Evolutionary conservation across 2,113 vertebrate genomes (phyloP).

Genomic region (Gavia stellata): DNA sequence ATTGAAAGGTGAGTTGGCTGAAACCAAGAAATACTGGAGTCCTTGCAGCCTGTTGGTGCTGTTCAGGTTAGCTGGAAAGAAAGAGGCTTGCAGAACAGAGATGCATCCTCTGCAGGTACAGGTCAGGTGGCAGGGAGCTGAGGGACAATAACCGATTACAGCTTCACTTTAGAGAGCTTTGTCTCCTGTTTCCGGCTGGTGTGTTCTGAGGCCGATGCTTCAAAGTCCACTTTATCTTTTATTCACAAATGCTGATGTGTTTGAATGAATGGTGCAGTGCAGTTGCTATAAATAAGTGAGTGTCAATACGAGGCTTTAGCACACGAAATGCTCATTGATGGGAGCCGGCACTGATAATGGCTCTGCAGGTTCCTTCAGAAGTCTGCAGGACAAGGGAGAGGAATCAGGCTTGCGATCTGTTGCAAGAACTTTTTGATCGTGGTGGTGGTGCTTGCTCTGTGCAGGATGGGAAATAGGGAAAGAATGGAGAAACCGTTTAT

Average conservation of each 20-base stretch:
- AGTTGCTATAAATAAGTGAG: slow-evolving; percentile 62
- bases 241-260: slow-evolving; percentile 52
- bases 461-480: background rate
- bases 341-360: slow-evolving; percentile 49
- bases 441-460: background rate
- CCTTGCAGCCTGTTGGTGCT: background rate
- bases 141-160: background rate
- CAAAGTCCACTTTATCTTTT: slow-evolving; percentile 57
- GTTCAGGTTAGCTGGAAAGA: background rate
- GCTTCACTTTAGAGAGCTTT: background rate
- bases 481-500: background rate
- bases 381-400: slow-evolving; percentile 8
- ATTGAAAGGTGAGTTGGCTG: background rate
- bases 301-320: slow-evolving; percentile 53
- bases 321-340: slow-evolving; percentile 64
- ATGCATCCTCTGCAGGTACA: background rate
- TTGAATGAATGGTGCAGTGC: slow-evolving; percentile 59
- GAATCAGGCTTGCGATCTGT: background rate
- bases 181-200: background rate
- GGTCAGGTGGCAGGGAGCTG: background rate
- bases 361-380: slow-evolving; percentile 59
- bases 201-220: background rate
- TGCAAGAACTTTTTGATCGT: slow-evolving; percentile 27
- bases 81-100: background rate
- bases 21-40: background rate